Evolutionary conservation across 2,113 vertebrate genomes (phyloP).

Genomic region (Axis porcinus): DNA sequence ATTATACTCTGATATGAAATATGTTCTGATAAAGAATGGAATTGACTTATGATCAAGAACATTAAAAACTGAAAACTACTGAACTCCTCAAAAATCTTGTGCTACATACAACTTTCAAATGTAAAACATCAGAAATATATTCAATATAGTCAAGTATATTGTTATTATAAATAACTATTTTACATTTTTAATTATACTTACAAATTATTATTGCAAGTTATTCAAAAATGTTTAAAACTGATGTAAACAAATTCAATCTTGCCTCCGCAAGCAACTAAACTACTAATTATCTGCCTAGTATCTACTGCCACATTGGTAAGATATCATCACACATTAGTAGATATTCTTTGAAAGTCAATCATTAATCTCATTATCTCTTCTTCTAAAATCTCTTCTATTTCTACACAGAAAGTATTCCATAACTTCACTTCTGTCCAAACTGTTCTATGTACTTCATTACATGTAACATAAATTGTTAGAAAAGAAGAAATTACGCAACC

Average conservation of each 20-base stretch:
- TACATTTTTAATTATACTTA: background rate
- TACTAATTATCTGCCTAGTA: background rate
- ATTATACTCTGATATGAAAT: background rate
- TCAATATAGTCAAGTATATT: background rate
- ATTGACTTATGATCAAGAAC: background rate
- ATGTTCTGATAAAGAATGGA: background rate
- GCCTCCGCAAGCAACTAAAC: background rate
- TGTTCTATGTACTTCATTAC: background rate
- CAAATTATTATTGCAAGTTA: background rate
- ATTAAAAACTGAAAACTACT: background rate
- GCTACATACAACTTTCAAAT: background rate
- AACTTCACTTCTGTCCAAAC: background rate
- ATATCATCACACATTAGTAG: background rate
- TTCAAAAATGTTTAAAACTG: background rate
- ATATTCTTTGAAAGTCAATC: background rate
- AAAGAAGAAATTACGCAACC: conserved; percentile 18
- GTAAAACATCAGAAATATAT: background rate
- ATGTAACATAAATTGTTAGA: conserved; percentile 9
- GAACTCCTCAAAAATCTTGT: background rate
- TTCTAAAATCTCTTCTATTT: background rate
- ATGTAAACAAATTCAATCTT: background rate
- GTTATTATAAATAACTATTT: background rate
- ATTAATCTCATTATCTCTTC: background rate
- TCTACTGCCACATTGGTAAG: background rate
- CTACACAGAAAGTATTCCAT: background rate